Conservation (phyloP, 2,113 vertebrate species). For the Lamprotornis superbus region DNA sequence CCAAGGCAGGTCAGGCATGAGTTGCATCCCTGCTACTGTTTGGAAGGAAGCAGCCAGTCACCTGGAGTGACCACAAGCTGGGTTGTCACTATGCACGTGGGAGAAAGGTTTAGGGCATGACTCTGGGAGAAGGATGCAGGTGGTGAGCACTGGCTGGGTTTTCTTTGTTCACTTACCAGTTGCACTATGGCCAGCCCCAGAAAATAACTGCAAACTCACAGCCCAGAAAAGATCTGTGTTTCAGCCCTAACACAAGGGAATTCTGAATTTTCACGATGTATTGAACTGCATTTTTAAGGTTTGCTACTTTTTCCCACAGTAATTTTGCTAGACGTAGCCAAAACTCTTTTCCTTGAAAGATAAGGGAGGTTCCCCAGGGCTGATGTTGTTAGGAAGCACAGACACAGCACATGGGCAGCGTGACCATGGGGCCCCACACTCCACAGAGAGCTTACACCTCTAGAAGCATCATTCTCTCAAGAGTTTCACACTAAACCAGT, state of each 20-base stretch:
- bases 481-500: not conserved
- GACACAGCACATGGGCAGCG: not conserved
- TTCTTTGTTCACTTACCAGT: not conserved
- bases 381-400: not conserved
- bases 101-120: not conserved
- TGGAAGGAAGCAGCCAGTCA: not conserved
- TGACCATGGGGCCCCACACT: too few species aligned
- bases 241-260: not conserved
- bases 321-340: not conserved
- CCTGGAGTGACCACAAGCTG: not conserved
- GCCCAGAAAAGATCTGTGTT: not conserved
- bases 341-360: not conserved
- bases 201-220: not conserved
- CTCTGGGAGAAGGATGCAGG: not conserved
- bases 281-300: not conserved
- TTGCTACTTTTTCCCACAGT: not conserved
- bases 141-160: not conserved
- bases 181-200: not conserved
- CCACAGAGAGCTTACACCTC: not conserved
- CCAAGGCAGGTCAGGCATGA: not conserved
- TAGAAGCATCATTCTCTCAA: not conserved
- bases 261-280: not conserved
- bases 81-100: fast-evolving
- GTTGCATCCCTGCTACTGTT: not conserved
- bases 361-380: not conserved